Percentiles rank a stretch among this genome's conserved stretches.
phyloP scores from a whole-genome alignment of 2,113 vertebrate genomes.

The Cinclus cinclus region DNA sequence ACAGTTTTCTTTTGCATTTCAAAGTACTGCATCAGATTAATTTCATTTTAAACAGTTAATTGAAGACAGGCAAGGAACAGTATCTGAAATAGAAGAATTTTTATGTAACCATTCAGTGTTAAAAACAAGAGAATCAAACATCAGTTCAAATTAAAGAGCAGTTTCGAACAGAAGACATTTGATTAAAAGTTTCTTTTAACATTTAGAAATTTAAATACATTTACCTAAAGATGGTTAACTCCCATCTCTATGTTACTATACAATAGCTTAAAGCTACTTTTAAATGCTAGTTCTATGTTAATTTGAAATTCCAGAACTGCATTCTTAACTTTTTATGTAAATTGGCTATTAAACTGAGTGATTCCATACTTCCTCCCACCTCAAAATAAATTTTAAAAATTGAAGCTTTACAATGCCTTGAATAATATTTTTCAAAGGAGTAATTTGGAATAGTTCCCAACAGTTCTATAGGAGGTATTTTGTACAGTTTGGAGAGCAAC shows the following conservation, averaged over 20 bases:
- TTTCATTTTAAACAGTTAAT: neutral
- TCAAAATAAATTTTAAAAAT: constrained; percentile 28
- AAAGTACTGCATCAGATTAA: neutral
- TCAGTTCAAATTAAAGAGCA: constrained; percentile 51
- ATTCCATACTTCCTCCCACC: neutral
- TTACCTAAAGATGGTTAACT: constrained; percentile 73
- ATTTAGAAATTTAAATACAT: constrained; percentile 81
- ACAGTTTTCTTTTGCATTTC: neutral
- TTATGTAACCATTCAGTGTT: constrained; percentile 67
- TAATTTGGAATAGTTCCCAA: constrained; percentile 33
- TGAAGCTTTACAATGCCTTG: constrained; percentile 46
- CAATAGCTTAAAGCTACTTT: constrained; percentile 74
- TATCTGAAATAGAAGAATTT: constrained; percentile 61
- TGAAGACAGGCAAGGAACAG: constrained; percentile 7
- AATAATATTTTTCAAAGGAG: constrained; percentile 11
- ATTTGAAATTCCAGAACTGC: constrained; percentile 62
- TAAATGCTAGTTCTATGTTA: constrained; percentile 72
- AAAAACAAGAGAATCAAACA: constrained; percentile 60
- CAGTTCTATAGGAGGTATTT: constrained; percentile 64
- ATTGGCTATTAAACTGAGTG: neutral
- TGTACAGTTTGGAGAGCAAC: constrained; percentile 67
- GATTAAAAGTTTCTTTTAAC: constrained; percentile 76
- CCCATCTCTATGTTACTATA: constrained; percentile 72
- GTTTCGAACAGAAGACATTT: constrained; percentile 72
- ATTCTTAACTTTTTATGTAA: constrained; percentile 1